A percentile compares a stretch with the other conserved stretches of the same genome.
Conservation (phyloP, 2,113 vertebrate genomes). For the Urocolius indicus region DNA sequence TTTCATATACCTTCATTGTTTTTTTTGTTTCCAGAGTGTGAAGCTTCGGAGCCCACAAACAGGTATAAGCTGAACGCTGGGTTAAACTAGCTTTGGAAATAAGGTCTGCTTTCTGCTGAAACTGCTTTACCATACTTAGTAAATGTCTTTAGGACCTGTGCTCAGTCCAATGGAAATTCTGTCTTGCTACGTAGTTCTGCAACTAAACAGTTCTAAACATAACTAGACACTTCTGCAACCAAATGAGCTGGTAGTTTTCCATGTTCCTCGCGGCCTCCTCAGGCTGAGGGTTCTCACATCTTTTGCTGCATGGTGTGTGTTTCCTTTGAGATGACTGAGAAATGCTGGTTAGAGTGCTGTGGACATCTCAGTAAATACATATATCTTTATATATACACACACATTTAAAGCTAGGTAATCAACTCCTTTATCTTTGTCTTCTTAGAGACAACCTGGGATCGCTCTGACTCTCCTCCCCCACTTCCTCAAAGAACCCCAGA, state of each 20-base stretch:
- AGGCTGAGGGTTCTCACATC: not conserved
- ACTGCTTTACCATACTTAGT: not conserved
- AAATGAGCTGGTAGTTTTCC: not conserved
- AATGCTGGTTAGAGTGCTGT: not conserved
- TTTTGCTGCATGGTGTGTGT: not conserved
- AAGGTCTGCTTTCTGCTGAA: not conserved
- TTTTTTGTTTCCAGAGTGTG: constrained; percentile 73
- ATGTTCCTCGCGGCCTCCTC: not conserved
- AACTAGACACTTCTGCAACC: not conserved
- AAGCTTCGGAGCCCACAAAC: constrained; percentile 64
- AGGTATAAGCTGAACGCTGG: constrained; percentile 63
- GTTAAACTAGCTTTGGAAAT: not conserved
- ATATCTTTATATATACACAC: too few relatives aligned
- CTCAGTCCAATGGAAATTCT: not conserved
- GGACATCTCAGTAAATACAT: not conserved
- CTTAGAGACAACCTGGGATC: constrained; percentile 42
- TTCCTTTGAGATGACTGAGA: not conserved
- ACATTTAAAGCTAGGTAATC: not conserved
- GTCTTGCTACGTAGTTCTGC: not conserved
- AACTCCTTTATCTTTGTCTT: not conserved
- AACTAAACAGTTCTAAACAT: not conserved
- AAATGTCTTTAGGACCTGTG: not conserved
- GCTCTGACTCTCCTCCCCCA: constrained; percentile 62
- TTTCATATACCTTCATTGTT: constrained; percentile 41
- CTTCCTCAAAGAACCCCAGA: constrained; percentile 85